A percentile compares a stretch with the other conserved stretches of the same genome.
phyloP scores from a whole-genome alignment of 1,140 invertebrate species.

The Drosophila melanogaster region Release_6_plus_ISO1_MT NT_033779.5:18073501-18074000 shows the following conservation, averaged over 20 bases:
- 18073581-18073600: slow-evolving; percentile 64
- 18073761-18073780: slow-evolving; percentile 77
- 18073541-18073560: slow-evolving; percentile 29
- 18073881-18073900: slow-evolving; percentile 54
- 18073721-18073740: slow-evolving; percentile 27
- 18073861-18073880: slow-evolving; percentile 60
- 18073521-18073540: slow-evolving; percentile 45
- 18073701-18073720: not conserved
- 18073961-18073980: not conserved
- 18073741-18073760: slow-evolving; percentile 63
- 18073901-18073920: slow-evolving; percentile 52
- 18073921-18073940: slow-evolving; percentile 34
- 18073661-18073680: slow-evolving; percentile 57
- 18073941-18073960: not conserved
- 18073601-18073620: slow-evolving; percentile 55
- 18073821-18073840: slow-evolving; percentile 63
- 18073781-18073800: slow-evolving; percentile 78
- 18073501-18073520: slow-evolving; percentile 48
- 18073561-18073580: slow-evolving; percentile 25
- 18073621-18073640: slow-evolving; percentile 47
- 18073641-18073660: slow-evolving; percentile 72
- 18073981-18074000: slow-evolving; percentile 8
- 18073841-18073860: slow-evolving; percentile 22
- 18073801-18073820: slow-evolving; percentile 80
- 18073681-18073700: slow-evolving; percentile 1